These are phyloP conservation scores for Cephonodes hylas DNA, from an alignment of 2,888 invertebrate species.

Conservation along the genomic window DNA sequence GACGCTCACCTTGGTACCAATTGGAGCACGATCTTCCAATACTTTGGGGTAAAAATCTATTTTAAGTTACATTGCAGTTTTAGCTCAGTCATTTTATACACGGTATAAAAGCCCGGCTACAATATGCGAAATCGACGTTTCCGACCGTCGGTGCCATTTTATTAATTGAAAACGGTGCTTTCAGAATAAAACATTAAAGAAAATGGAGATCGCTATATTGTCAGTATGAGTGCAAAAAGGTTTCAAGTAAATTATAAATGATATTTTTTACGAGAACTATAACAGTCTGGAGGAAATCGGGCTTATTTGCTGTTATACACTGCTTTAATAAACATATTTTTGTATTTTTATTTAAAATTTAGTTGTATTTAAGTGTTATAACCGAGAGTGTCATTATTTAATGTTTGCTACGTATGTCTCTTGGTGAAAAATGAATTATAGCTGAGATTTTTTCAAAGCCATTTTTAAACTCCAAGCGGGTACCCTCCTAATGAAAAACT, in stretches of 20 bases:
- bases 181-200: slow-evolving; percentile 3
- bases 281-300: not conserved
- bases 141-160: not conserved
- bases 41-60: not conserved
- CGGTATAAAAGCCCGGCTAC: not conserved
- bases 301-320: not conserved
- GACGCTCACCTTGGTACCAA: not conserved
- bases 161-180: slow-evolving; percentile 8
- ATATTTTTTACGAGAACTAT: not conserved
- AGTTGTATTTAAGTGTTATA: too few species aligned
- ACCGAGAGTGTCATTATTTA: too few species aligned
- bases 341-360: too few species aligned
- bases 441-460: too few species aligned
- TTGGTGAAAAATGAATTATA: too few species aligned
- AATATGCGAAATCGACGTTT: slow-evolving; percentile 6
- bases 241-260: not conserved
- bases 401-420: too few species aligned
- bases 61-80: not conserved
- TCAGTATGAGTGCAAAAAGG: not conserved
- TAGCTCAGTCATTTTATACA: not conserved
- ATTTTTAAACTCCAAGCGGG: too few species aligned
- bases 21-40: not conserved
- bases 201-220: not conserved
- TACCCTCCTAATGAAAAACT: too few species aligned
- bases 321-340: not conserved